Evolutionary conservation across 92 coral and sea anemone genomes (phyloP).

Genomic region (Porites divaricata): DNA sequence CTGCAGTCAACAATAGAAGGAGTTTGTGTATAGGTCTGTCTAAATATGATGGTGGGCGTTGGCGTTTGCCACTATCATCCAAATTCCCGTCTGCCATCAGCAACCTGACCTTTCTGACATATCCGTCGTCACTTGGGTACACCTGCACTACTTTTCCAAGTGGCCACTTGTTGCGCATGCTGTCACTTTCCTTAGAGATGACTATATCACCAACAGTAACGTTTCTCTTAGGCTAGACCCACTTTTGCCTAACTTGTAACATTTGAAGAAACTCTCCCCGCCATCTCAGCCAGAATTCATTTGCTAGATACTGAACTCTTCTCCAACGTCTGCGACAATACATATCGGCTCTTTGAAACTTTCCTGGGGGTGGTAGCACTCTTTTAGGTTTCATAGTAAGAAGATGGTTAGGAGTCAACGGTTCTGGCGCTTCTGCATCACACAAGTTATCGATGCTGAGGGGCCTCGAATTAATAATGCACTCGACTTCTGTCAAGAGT

Average conservation of each 20-base stretch:
- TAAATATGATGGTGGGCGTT: constrained; percentile 8
- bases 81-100: constrained; percentile 41
- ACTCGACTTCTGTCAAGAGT: no score
- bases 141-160: constrained; percentile 34
- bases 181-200: constrained; percentile 43
- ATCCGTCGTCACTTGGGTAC: constrained; percentile 51
- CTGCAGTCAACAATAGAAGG: constrained; percentile 26
- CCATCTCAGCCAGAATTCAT: constrained; percentile 20
- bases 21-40: constrained; percentile 47
- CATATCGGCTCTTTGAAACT: constrained; percentile 7
- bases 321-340: constrained; percentile 12
- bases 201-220: constrained; percentile 47
- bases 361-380: constrained; percentile 19
- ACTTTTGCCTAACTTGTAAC: constrained; percentile 32
- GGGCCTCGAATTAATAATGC: no score
- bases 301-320: background rate
- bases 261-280: constrained; percentile 18
- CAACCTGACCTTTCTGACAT: constrained; percentile 31
- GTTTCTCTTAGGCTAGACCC: constrained; percentile 39
- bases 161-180: constrained; percentile 40
- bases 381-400: constrained; percentile 20
- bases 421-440: no score
- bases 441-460: no score
- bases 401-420: background rate
- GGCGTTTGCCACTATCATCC: constrained; percentile 35